Evolutionary conservation across 2,113 vertebrate species (phyloP).

Genomic region (Cryptomyrus ogoouensis): DNA sequence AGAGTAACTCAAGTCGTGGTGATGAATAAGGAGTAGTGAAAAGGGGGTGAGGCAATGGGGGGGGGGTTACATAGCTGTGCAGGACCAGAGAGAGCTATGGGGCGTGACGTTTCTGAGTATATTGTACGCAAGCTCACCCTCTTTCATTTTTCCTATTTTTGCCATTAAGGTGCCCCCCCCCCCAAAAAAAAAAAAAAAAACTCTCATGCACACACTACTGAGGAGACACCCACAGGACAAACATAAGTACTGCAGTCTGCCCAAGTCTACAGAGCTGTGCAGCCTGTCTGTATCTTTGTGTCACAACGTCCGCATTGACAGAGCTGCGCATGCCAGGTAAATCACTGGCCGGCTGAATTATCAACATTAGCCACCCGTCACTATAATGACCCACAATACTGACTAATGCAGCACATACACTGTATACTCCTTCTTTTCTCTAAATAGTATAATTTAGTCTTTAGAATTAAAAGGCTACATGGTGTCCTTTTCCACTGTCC

Average conservation of each 20-base stretch:
- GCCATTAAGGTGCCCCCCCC: neutral
- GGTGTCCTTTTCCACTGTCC: neutral
- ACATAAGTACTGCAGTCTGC: conserved; percentile 50
- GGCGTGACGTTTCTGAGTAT: neutral
- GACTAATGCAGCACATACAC: neutral
- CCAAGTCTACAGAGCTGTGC: neutral
- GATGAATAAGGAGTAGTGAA: neutral
- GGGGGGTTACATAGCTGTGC: neutral
- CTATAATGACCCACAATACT: neutral
- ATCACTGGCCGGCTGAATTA: neutral
- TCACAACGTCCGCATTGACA: neutral
- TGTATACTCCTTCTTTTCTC: neutral
- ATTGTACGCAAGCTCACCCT: conserved; percentile 22
- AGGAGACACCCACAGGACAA: conserved; percentile 54
- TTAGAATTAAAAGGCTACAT: neutral
- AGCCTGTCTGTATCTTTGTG: neutral
- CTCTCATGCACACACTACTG: conserved; percentile 41
- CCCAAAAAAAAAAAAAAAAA: neutral
- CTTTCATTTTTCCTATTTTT: conserved; percentile 17
- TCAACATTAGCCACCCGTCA: neutral
- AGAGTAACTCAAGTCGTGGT: neutral
- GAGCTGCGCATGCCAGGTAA: neutral
- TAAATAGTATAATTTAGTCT: neutral
- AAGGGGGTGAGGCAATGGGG: neutral
- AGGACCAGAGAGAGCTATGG: neutral